Percentiles rank a stretch among this genome's conserved stretches.
phyloP scores from a whole-genome alignment of 2,888 invertebrate species.

The Orchesella flavescens region DNA sequence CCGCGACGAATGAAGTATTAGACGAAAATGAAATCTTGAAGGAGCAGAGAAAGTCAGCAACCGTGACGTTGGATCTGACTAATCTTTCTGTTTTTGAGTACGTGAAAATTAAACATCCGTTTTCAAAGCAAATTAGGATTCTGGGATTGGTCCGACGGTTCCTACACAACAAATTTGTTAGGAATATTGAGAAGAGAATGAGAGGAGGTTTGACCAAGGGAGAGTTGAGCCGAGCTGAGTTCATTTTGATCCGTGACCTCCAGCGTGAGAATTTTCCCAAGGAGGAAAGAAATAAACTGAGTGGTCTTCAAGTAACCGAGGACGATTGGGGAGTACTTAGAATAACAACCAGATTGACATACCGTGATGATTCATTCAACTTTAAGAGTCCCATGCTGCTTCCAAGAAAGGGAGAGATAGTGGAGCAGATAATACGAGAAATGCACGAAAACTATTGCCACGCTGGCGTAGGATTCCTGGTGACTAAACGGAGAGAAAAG shows the following conservation, averaged over 20 bases:
- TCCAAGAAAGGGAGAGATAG: neutral
- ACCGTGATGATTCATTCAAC: neutral
- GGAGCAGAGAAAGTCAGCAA: neutral
- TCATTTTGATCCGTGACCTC: neutral
- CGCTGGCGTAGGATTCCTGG: slow-evolving; percentile 27
- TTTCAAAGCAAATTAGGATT: neutral
- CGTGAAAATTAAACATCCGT: neutral
- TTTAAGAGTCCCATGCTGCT: slow-evolving; percentile 16
- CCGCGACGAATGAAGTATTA: neutral
- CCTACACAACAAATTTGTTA: neutral
- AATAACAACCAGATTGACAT: slow-evolving; percentile 16
- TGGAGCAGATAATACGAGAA: slow-evolving; percentile 3
- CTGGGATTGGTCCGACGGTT: neutral
- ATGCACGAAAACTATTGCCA: slow-evolving; percentile 10
- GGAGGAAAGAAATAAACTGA: neutral
- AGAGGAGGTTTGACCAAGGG: neutral
- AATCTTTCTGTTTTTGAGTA: neutral
- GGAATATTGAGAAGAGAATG: neutral
- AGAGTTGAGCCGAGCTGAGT: neutral
- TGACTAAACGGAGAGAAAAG: neutral
- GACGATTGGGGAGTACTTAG: neutral
- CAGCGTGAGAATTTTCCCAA: neutral
- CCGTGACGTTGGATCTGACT: too few species aligned
- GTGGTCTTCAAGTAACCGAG: neutral
- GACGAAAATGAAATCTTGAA: neutral